phyloP scores from a whole-genome alignment of 2,888 invertebrate genomes.

The Xanthorhoe spadicearia region DNA sequence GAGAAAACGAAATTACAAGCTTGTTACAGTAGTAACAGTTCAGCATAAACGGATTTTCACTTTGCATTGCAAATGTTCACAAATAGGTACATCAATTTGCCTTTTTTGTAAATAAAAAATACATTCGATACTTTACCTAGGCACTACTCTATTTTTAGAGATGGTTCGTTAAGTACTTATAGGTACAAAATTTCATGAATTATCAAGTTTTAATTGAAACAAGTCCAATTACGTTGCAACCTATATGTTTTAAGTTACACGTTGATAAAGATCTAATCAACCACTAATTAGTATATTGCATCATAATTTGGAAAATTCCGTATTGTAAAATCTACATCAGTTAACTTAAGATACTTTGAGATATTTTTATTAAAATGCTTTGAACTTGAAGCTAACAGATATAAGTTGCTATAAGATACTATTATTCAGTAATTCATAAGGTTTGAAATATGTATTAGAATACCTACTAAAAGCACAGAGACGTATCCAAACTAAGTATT shows the following conservation, averaged over 20 bases:
- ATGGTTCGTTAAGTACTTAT: background rate
- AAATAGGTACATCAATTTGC: too few relatives aligned
- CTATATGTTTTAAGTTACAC: conserved; percentile 50
- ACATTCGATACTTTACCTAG: background rate
- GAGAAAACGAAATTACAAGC: conserved; percentile 6
- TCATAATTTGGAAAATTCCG: conserved; percentile 39
- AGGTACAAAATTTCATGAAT: background rate
- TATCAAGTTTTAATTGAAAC: conserved; percentile 37
- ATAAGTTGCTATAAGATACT: too few relatives aligned
- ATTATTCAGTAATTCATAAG: too few relatives aligned
- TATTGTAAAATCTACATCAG: background rate
- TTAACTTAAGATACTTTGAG: background rate
- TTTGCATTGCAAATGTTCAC: background rate
- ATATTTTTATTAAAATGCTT: background rate
- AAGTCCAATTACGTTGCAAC: conserved; percentile 56
- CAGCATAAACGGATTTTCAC: background rate
- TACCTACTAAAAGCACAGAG: too few relatives aligned
- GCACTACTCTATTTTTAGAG: background rate
- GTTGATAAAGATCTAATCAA: conserved; percentile 64
- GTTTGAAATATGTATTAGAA: too few relatives aligned
- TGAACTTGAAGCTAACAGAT: too few relatives aligned
- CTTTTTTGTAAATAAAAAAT: too few relatives aligned
- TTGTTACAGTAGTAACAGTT: background rate
- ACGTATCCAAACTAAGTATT: too few relatives aligned
- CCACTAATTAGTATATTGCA: conserved; percentile 58